Evolutionary conservation across 2,888 invertebrate species (phyloP).

Genomic region (Liopterus haemorrhoidalis): DNA sequence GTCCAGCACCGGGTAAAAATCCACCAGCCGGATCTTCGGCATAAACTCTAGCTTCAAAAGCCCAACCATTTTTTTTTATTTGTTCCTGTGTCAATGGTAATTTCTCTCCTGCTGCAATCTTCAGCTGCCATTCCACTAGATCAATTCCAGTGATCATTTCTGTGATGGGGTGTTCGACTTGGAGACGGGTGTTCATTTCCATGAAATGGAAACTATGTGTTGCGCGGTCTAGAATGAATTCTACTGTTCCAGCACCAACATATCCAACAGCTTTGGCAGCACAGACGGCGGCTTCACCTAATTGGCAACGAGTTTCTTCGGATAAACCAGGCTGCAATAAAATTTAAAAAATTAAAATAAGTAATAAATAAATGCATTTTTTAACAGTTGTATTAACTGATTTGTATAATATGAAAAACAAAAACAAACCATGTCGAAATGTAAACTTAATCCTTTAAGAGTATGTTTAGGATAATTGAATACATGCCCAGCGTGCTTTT

Average conservation of each 20-base stretch:
- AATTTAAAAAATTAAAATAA: slow-evolving; percentile 23
- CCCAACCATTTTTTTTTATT: slow-evolving; percentile 73
- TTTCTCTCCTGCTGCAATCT: slow-evolving; percentile 81
- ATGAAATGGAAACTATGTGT: slow-evolving; percentile 93
- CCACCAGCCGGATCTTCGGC: slow-evolving; percentile 80
- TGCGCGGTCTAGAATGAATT: slow-evolving; percentile 87
- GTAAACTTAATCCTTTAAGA: no score
- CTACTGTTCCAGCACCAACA: slow-evolving; percentile 97
- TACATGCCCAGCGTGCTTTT: no score
- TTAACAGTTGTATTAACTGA: no score
- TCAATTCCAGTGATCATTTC: slow-evolving; percentile 97
- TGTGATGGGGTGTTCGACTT: slow-evolving; percentile 94
- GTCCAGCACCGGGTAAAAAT: slow-evolving; percentile 93
- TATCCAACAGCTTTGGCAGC: slow-evolving; percentile 95
- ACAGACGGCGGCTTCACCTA: slow-evolving; percentile 87
- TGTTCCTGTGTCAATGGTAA: slow-evolving; percentile 77
- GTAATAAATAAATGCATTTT: no score
- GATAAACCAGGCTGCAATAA: slow-evolving; percentile 72
- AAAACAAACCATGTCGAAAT: no score
- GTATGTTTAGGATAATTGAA: no score
- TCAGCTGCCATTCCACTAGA: slow-evolving; percentile 96
- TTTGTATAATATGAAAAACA: no score
- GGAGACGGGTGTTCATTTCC: slow-evolving; percentile 99
- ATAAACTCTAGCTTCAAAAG: slow-evolving; percentile 95
- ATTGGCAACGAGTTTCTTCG: slow-evolving; percentile 62